A percentile compares a stretch with the other conserved stretches of the same genome.
Evolutionary conservation across 2,888 invertebrate species (phyloP).

Genomic region (Meliscaeva auricollis): DNA sequence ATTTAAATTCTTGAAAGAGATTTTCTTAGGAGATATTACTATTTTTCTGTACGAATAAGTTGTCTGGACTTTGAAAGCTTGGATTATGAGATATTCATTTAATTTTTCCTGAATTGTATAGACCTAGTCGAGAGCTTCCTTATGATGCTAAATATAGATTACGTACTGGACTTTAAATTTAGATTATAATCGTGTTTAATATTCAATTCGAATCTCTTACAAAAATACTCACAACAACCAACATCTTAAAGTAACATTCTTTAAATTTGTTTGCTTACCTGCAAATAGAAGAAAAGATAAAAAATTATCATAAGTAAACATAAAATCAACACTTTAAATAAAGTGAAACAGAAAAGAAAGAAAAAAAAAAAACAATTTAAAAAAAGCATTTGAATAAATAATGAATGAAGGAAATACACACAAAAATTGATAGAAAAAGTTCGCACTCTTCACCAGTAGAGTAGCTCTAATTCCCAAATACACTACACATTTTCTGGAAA

Average conservation of each 20-base stretch:
- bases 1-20: too few species aligned
- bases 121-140: too few species aligned
- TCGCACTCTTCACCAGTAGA: slow-evolving; percentile 4
- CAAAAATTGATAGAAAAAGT: slow-evolving; percentile 17
- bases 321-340: slow-evolving; percentile 14
- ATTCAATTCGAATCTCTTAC: too few species aligned
- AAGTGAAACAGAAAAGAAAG: background rate
- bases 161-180: too few species aligned
- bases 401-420: slow-evolving; percentile 1
- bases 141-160: too few species aligned
- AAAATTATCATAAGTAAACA: slow-evolving; percentile 16
- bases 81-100: too few species aligned
- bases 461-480: slow-evolving; percentile 10
- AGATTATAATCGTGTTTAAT: too few species aligned
- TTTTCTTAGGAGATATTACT: too few species aligned
- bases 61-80: too few species aligned
- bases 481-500: background rate
- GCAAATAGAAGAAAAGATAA: slow-evolving; percentile 46
- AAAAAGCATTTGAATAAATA: slow-evolving; percentile 30
- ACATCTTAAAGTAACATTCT: slow-evolving; percentile 1
- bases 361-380: slow-evolving; percentile 7
- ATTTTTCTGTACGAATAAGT: too few species aligned
- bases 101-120: too few species aligned
- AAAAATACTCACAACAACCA: slow-evolving; percentile 38
- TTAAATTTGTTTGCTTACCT: slow-evolving; percentile 54